Base-by-base conservation (phyloP, 2,797 vertebrate genomes). In the Dipus sagitta region DNA sequence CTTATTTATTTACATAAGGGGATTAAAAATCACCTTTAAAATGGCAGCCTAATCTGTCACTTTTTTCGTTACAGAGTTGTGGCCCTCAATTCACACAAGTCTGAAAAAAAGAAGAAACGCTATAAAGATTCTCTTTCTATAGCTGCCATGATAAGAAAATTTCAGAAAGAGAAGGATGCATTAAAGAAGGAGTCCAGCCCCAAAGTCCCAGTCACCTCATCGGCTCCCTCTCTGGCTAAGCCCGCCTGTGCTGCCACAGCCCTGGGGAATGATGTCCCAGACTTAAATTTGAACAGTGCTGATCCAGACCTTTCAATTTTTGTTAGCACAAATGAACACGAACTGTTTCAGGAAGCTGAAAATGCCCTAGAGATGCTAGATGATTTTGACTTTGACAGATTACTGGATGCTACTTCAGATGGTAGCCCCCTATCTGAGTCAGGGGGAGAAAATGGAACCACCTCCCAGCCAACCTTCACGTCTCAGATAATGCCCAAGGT, bases 21-120 rank as follows among this genome's bases (percentile, higher is more conserved):
- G 64, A 71, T 91, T 92, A 87, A 38, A 38, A 38, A 38, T 38
- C 38, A 62, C 71, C 42, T 92, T 78, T 84, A 30, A 96, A 96
- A 11, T 93, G 9, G 26, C 3, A 3, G 64, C 64, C 84, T 98
- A 87, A 97, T 83, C 54, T 76, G 77, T 92, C 6, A 83, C 85
- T 90, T 20, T 96, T 97, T 95, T 34, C 65, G 98, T 94, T 87
- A 42, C 98, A 99, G 99, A 93, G 99, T 99, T 95, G 98, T 98
- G 79, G 98, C 98, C 96, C 98, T 99, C 96, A 99, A 99, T 96
- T 98, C 99, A 93, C 98, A 99, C 96, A 99, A 99, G 20, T 99
- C 99, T n/a, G 99, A 99, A 92, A 99, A 99, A 98, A 99, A 99
- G 98, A 99, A 99, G 98, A 99, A 99, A 98, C 97, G 99, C 83